These are phyloP conservation scores for Mystacides longicornis DNA, from an alignment of 2,888 invertebrate genomes.

Conservation along the genomic window DNA sequence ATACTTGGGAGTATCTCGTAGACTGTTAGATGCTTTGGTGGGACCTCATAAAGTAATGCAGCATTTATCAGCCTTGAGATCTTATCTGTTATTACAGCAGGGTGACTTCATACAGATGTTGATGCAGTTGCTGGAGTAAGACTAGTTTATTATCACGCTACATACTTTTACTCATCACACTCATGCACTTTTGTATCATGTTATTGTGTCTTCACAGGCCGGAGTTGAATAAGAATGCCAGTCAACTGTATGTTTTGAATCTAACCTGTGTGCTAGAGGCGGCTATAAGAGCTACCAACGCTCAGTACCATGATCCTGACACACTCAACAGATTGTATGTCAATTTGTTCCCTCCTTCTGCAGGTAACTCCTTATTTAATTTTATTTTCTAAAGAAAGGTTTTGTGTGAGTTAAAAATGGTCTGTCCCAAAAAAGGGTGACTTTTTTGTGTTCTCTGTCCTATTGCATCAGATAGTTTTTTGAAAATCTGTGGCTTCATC, in stretches of 20 bases:
- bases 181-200: background rate
- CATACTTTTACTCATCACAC: background rate
- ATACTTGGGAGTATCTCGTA: constrained; percentile 78
- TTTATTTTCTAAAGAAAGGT: too few relatives aligned
- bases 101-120: constrained; percentile 94
- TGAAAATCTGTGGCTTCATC: too few relatives aligned
- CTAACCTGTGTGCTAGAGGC: constrained; percentile 77
- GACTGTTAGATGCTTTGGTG: constrained; percentile 78
- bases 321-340: constrained; percentile 84
- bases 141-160: constrained; percentile 24
- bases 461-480: too few relatives aligned
- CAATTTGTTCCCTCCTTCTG: constrained; percentile 49
- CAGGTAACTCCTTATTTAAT: too few relatives aligned
- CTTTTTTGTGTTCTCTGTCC: too few relatives aligned
- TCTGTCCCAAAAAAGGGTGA: too few relatives aligned
- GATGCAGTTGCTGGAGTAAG: constrained; percentile 84
- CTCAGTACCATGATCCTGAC: constrained; percentile 88
- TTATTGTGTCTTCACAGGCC: constrained; percentile 48
- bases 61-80: constrained; percentile 83
- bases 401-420: too few relatives aligned
- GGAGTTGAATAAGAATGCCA: constrained; percentile 81
- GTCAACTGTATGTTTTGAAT: constrained; percentile 81
- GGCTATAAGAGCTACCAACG: constrained; percentile 85
- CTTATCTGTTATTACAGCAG: constrained; percentile 87
- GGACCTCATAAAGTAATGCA: constrained; percentile 83